These are phyloP conservation scores for Protobothrops mucrosquamatus DNA, from an alignment of 2,113 vertebrate genomes.

Conservation along the genomic window DNA sequence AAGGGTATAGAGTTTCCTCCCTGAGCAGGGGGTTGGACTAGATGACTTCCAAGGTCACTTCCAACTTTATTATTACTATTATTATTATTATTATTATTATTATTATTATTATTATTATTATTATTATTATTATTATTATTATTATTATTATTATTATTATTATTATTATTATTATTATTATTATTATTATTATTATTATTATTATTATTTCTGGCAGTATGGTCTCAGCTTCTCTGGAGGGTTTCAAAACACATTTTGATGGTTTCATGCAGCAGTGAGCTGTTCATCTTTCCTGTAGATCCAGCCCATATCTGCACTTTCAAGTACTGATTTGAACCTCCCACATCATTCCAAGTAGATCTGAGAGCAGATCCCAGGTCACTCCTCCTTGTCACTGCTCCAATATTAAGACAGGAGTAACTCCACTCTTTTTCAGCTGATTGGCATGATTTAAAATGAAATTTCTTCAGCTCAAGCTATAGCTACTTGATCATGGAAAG, in stretches of 20 bases:
- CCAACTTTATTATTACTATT: too few species aligned
- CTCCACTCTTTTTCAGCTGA: not conserved
- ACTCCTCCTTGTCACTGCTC: too few species aligned
- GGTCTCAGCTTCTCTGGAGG: not conserved
- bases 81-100: too few species aligned
- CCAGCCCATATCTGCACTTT: not conserved
- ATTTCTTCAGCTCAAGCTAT: not conserved
- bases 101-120: too few species aligned
- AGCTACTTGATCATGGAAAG: not conserved
- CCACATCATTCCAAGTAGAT: not conserved
- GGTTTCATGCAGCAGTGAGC: not conserved
- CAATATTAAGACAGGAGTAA: not conserved
- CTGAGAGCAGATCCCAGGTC: too few species aligned
- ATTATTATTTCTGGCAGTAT: not conserved
- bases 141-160: too few species aligned
- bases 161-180: too few species aligned
- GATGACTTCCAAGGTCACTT: too few species aligned
- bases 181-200: too few species aligned
- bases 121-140: too few species aligned
- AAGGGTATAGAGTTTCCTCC: too few species aligned
- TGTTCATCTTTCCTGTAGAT: not conserved
- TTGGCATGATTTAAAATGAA: conserved; percentile 5
- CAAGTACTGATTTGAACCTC: not conserved
- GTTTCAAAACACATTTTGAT: not conserved
- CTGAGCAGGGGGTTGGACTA: too few species aligned